A percentile compares a stretch with the other conserved stretches of the same genome.
Conservation (phyloP, 2,888 invertebrate genomes). For the Globia sparganii region DNA sequence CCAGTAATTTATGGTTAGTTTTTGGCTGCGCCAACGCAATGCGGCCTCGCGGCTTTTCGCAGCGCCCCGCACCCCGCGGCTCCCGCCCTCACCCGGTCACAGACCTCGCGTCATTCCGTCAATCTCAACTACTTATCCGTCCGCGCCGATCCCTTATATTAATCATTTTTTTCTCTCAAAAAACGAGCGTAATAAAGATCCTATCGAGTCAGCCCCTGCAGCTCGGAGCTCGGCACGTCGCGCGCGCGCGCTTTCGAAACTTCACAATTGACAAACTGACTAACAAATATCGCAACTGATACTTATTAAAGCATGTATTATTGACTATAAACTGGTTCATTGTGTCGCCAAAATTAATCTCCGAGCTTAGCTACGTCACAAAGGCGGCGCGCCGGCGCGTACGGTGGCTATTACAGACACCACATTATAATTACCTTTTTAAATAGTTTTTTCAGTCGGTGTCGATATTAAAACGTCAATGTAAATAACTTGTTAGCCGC, state of each 20-base stretch:
- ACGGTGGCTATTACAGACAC: constrained; percentile 87
- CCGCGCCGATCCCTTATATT: constrained; percentile 87
- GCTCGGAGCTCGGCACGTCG: constrained; percentile 66
- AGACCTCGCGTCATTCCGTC: constrained; percentile 88
- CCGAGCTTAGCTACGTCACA: constrained; percentile 88
- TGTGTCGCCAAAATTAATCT: constrained; percentile 90
- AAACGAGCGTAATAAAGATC: constrained; percentile 85
- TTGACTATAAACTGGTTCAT: constrained; percentile 87
- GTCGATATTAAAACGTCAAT: constrained; percentile 90
- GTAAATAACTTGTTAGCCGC: constrained; percentile 91
- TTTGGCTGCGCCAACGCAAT: constrained; percentile 89
- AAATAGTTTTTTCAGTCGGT: constrained; percentile 88
- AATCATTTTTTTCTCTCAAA: constrained; percentile 86
- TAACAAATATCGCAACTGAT: constrained; percentile 87
- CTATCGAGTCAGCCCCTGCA: constrained; percentile 81
- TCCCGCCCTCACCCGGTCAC: constrained; percentile 82
- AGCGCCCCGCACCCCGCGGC: constrained; percentile 71
- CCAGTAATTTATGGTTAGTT: constrained; percentile 91
- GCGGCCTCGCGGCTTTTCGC: constrained; percentile 88
- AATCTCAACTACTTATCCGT: constrained; percentile 90
- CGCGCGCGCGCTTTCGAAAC: constrained; percentile 82
- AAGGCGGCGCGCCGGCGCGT: constrained; percentile 86
- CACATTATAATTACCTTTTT: constrained; percentile 90
- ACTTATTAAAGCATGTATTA: constrained; percentile 86
- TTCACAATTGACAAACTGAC: constrained; percentile 86